Evolutionary conservation across 2,113 vertebrate species (phyloP), one percentile per base, ranked within the genome.

Genomic region (Apodemus speciosus): DNA sequence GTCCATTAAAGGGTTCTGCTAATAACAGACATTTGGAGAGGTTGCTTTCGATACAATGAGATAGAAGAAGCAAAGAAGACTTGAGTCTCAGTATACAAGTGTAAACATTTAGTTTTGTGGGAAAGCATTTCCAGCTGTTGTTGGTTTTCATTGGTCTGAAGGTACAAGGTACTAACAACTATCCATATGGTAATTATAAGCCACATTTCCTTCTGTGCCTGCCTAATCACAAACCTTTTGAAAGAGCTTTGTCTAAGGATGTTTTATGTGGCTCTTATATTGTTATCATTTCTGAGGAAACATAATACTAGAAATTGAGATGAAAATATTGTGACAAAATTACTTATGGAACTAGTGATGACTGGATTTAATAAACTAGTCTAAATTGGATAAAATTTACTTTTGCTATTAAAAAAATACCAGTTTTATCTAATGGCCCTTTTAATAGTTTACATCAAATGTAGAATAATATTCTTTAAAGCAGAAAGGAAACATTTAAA

Each of bases 321-420:
- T 46, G 14, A 90, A 96, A 93, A 75, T 92, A 89, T 91, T 94
- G 69, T 58, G 92, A 25, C 85, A 91, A 93, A 76, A 73, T 95
- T 46, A 88, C 89, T 94, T 93, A 89, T 69, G 35, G 86, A 85
- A 68, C 64, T 81, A 32, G 27, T 93, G 95, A 92, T 90, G 86
- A 91, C 73, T 35, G 25, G 49, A 79, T 18, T 51, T 96, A 89
- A 43, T 25, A 77, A 64, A 86, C 5, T 91, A 35, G 68, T 95
- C 40, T 85, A 85, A 96, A 93, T 90, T 95, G 75, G 64, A 75
- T 94, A 4, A n/a, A 81, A 71, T 92, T 95, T 91, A 90, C 25
- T 87, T 96, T 95, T 95, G 60, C 79, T 92, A 3, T 96, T n/a
- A 94, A 97, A 95, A 90, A 95, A 90, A 92, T 95, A 89, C 73